Evolutionary conservation across 2,797 vertebrate species (phyloP).

Genomic region (Pampus argenteus): DNA sequence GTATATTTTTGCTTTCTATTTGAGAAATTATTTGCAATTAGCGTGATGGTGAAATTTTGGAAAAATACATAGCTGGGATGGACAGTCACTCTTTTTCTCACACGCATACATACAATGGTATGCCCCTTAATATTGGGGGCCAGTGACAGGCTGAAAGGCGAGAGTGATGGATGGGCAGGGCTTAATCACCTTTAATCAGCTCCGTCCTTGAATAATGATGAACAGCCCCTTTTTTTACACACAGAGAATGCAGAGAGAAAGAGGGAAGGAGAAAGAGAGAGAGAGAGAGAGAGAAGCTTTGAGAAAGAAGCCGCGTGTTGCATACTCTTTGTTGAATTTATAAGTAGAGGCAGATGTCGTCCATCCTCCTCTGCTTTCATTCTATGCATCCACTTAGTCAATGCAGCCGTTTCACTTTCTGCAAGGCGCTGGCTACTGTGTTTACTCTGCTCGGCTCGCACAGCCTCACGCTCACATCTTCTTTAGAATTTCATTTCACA

Average conservation of each 20-base stretch:
- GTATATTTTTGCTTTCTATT: slow-evolving; percentile 61
- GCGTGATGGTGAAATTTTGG: slow-evolving; percentile 58
- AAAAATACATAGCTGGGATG: slow-evolving; percentile 48
- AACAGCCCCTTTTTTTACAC: slow-evolving; percentile 74
- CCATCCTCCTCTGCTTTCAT: slow-evolving; percentile 54
- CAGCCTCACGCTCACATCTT: slow-evolving; percentile 2
- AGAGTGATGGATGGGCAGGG: slow-evolving; percentile 83
- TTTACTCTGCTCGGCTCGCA: slow-evolving; percentile 21
- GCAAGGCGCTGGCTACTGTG: slow-evolving; percentile 10
- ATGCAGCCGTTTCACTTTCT: slow-evolving; percentile 29
- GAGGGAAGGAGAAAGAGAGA: slow-evolving; percentile 10
- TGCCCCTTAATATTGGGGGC: slow-evolving; percentile 63
- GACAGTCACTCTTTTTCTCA: slow-evolving; percentile 24
- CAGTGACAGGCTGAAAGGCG: slow-evolving; percentile 79
- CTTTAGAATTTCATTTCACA: no score
- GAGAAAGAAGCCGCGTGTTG: slow-evolving; percentile 65
- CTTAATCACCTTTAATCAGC: slow-evolving; percentile 86
- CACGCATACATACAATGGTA: slow-evolving; percentile 44
- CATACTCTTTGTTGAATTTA: slow-evolving; percentile 67
- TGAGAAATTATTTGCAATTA: slow-evolving; percentile 74
- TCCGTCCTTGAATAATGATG: slow-evolving; percentile 82
- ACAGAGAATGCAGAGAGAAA: slow-evolving; percentile 59
- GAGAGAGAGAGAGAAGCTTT: slow-evolving; percentile 45
- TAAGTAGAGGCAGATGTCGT: slow-evolving; percentile 73
- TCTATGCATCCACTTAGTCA: slow-evolving; percentile 33